A percentile compares a stretch with the other conserved stretches of the same genome.
phyloP scores from a whole-genome alignment of 2,797 vertebrate species.

The Sebastes baramenuke region DNA sequence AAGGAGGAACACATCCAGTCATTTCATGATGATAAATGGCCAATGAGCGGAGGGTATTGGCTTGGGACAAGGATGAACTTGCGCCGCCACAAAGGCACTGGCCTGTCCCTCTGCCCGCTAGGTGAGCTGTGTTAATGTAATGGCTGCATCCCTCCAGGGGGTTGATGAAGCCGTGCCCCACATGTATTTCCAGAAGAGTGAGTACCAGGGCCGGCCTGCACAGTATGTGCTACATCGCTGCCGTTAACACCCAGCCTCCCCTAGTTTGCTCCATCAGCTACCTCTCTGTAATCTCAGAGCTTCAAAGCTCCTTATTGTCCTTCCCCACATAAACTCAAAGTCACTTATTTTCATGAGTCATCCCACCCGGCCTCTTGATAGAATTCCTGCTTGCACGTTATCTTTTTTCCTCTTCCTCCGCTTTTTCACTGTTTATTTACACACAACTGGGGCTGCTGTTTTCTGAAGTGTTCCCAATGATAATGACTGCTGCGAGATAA shows the following conservation, averaged over 20 bases:
- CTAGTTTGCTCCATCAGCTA: conserved; percentile 70
- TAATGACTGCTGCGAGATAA: conserved; percentile 81
- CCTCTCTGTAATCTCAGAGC: conserved; percentile 72
- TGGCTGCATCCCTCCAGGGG: conserved; percentile 65
- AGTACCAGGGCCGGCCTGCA: conserved; percentile 52
- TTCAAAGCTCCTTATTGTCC: conserved; percentile 81
- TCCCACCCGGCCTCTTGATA: conserved; percentile 74
- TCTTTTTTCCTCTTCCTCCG: conserved; percentile 69
- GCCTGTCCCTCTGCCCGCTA: conserved; percentile 61
- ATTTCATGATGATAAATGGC: conserved; percentile 47
- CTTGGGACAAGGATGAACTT: conserved; percentile 64
- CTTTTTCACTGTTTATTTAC: conserved; percentile 75
- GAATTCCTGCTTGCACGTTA: conserved; percentile 72
- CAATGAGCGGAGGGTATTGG: conserved; percentile 35
- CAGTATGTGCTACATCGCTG: conserved; percentile 61
- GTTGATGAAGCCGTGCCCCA: conserved; percentile 73
- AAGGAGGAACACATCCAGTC: conserved; percentile 17
- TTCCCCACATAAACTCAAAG: conserved; percentile 76
- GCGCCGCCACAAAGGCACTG: conserved; percentile 56
- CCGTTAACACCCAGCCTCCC: conserved; percentile 44
- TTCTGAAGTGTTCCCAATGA: conserved; percentile 80
- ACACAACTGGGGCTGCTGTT: conserved; percentile 75
- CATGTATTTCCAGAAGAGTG: conserved; percentile 74
- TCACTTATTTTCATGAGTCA: conserved; percentile 81
- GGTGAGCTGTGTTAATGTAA: conserved; percentile 76